Evolutionary conservation across 2,797 vertebrate genomes (phyloP), one percentile per base, ranked within the genome.

Genomic region (Brotula barbata): DNA sequence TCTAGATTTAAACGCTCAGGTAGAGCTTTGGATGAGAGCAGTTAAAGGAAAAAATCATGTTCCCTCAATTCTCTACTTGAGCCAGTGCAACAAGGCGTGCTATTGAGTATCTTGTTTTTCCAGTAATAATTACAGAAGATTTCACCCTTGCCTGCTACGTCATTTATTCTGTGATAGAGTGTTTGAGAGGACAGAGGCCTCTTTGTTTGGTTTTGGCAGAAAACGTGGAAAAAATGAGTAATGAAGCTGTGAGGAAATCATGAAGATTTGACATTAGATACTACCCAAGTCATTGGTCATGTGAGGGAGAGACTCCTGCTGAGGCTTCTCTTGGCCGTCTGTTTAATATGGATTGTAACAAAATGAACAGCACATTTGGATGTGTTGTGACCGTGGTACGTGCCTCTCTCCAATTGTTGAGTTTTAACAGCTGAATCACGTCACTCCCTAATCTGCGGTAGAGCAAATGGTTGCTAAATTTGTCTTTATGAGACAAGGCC

Each of bases 201-300:
- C 68, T 85, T 81, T 85, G 78, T 87, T 76, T 78, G 25, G 14
- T 37, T 53, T 67, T 85, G 84, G 82, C 75, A 17, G 33, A 16
- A 11, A 44, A 44, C 17, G 1, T 71, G 79, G 87, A 84, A 85
- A 78, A 53, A 77, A 44, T 46, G 17, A 67, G 53, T 54, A 73
- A 77, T 71, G 58, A 41, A 52, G 25, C 68, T 53, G 43, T 31
- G 50, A 50, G 74, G 62, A 59, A 75, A 52, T 58, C 39, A 68
- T 50, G 55, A 62, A 68, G 58, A 64, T 47, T 53, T 41, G 42
- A 78, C 57, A 77, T 75, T 43, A 70, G 47, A 73, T 65, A 68
- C 62, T 58, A 28, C 60, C 16, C 50, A 58, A 58, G 55, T 72
- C 46, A 51, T 23, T 4, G n/a, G 21, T 58, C 42, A 52, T 19